Evolutionary conservation across 1,140 invertebrate species (phyloP).

Genomic region (Drosophila chauvacae): DNA sequence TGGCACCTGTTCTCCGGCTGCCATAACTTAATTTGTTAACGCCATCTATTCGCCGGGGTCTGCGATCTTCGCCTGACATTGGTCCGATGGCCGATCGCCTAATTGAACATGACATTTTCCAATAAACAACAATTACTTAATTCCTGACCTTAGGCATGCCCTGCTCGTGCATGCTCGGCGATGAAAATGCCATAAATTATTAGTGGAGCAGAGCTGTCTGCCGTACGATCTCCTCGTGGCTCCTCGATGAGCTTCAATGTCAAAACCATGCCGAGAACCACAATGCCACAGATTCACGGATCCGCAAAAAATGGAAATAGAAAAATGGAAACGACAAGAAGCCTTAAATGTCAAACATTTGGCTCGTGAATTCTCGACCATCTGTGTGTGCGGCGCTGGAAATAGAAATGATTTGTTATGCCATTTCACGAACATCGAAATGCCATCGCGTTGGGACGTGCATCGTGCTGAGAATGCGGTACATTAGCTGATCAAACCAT

Average conservation of each 20-base stretch:
- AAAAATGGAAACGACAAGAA: slow-evolving; percentile 14
- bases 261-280: slow-evolving; percentile 60
- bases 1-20: slow-evolving; percentile 26
- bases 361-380: slow-evolving; percentile 22
- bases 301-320: background rate
- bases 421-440: slow-evolving; percentile 50
- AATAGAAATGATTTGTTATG: slow-evolving; percentile 48
- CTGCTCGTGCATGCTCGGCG: slow-evolving; percentile 18
- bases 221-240: slow-evolving; percentile 34
- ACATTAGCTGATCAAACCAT: slow-evolving; percentile 8
- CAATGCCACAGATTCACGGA: slow-evolving; percentile 24
- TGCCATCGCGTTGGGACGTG: slow-evolving; percentile 20
- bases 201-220: slow-evolving; percentile 31
- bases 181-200: slow-evolving; percentile 61
- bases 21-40: slow-evolving; percentile 59
- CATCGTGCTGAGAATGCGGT: background rate
- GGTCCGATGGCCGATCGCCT: slow-evolving; percentile 39
- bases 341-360: slow-evolving; percentile 46
- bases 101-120: slow-evolving; percentile 81
- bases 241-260: slow-evolving; percentile 62
- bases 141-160: slow-evolving; percentile 60
- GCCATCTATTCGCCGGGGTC: slow-evolving; percentile 13
- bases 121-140: slow-evolving; percentile 79
- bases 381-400: slow-evolving; percentile 16
- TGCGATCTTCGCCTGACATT: slow-evolving; percentile 17